These are phyloP conservation scores for Sebastes matsubarae DNA, from an alignment of 2,797 vertebrate genomes.

Conservation along the genomic window DNA sequence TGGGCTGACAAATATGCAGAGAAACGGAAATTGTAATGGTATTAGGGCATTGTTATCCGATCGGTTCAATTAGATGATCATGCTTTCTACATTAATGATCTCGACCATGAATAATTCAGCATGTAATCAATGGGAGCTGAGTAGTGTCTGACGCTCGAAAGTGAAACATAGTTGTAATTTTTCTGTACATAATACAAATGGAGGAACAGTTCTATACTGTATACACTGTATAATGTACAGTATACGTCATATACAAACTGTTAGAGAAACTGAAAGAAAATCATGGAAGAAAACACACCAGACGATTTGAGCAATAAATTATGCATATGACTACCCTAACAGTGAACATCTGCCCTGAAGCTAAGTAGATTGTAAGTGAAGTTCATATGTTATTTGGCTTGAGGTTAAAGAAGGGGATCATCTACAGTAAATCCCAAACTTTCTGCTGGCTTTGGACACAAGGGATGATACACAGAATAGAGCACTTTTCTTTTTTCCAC, in stretches of 20 bases:
- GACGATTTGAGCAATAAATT: background rate
- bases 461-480: too few relatives aligned
- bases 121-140: background rate
- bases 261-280: background rate
- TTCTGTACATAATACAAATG: background rate
- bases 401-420: background rate
- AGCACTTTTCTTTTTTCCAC: too few relatives aligned
- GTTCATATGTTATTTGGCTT: background rate
- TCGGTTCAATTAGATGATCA: background rate
- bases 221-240: background rate
- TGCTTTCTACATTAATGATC: background rate
- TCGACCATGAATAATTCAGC: background rate
- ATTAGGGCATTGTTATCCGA: background rate
- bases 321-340: background rate
- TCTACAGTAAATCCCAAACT: background rate
- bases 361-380: background rate
- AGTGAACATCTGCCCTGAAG: background rate
- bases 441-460: background rate
- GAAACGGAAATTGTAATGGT: background rate
- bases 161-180: background rate
- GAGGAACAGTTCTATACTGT: too few relatives aligned
- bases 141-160: background rate
- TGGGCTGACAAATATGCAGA: background rate
- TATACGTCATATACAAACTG: background rate
- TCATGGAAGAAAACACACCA: background rate